Evolutionary conservation across 2,797 vertebrate genomes (phyloP), one percentile per base, ranked within the genome.

Genomic region (Antennarius maculatus): DNA sequence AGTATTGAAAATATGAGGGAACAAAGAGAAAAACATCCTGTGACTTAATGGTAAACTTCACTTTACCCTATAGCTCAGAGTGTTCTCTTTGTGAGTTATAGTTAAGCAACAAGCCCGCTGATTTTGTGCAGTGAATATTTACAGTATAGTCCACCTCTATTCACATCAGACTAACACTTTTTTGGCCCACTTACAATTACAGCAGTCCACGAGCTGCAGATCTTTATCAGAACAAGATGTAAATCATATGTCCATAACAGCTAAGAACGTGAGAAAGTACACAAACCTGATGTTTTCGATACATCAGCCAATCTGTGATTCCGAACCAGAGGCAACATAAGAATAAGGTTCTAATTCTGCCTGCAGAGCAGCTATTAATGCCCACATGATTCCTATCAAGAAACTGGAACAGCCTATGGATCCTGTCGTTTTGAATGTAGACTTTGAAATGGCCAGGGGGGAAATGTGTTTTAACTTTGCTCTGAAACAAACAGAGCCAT

Each of bases 301-400:
- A 23, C 63, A 66, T 55, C 27, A 47, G 59, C 48, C 48, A 41
- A 17, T 50, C 47, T 43, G 52, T 5, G 41, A 70, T 54, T 67
- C 56, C n/a, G 9, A 64, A 43, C 66, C 28, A 48, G 12, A 15
- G 29, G 34, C 29, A 43, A 18, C 31, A 14, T 41, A 15, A 68
- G 54, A 0, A 0, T 52, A 43, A 54, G 53, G 45, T 43, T 77
- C 63, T 49, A 18, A 31, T 57, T 31, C 51, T 29, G 46, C 61
- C 61, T 50, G 18, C 0, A 2, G 10, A 63, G 23, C n/a, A 48
- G 42, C 65, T 45, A 28, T 13, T 63, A 48, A 13, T 46, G 49
- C n/a, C 27, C 65, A 57, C 41, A 69, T 71, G 61, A 45, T 71
- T 70, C 54, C 51, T 41, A 79, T 59, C 27, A 66, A 56, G 54